Evolutionary conservation across 2,888 invertebrate species (phyloP).

Genomic region (Eustalomyia histrio): DNA sequence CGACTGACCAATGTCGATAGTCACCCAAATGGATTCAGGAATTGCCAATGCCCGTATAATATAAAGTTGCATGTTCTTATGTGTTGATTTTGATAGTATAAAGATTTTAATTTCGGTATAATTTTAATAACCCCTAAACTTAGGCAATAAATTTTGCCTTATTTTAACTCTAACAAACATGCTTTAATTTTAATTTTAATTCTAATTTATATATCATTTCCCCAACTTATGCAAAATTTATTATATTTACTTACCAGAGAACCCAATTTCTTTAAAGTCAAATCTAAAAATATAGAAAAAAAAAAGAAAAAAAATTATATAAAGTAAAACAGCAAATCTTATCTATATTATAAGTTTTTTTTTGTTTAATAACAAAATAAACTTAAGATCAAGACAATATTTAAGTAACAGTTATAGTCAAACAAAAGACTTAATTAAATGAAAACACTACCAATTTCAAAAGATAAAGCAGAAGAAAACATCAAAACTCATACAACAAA

Average conservation of each 20-base stretch:
- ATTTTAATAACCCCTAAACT: too few species aligned
- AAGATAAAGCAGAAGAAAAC: not conserved
- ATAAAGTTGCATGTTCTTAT: too few species aligned
- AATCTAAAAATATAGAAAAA: constrained; percentile 18
- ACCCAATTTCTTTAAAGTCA: not conserved
- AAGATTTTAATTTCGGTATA: too few species aligned
- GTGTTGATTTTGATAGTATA: too few species aligned
- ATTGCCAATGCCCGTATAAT: too few species aligned
- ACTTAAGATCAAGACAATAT: constrained; percentile 44
- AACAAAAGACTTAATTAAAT: constrained; percentile 54
- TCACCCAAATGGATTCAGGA: too few species aligned
- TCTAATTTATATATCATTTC: too few species aligned
- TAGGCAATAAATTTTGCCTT: too few species aligned
- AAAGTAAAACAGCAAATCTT: constrained; percentile 2
- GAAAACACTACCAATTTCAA: constrained; percentile 22
- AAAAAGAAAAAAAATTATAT: not conserved
- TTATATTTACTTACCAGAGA: constrained; percentile 36
- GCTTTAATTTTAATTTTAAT: too few species aligned
- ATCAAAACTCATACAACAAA: not conserved
- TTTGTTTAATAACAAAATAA: constrained; percentile 9
- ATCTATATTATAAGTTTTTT: constrained; percentile 17
- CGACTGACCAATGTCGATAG: too few species aligned
- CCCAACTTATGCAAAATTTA: not conserved
- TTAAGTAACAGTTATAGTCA: constrained; percentile 42
- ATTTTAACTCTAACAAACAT: too few species aligned